These are phyloP conservation scores for Cuniculus paca DNA, from an alignment of 2,797 vertebrate species.

Conservation along the genomic window DNA sequence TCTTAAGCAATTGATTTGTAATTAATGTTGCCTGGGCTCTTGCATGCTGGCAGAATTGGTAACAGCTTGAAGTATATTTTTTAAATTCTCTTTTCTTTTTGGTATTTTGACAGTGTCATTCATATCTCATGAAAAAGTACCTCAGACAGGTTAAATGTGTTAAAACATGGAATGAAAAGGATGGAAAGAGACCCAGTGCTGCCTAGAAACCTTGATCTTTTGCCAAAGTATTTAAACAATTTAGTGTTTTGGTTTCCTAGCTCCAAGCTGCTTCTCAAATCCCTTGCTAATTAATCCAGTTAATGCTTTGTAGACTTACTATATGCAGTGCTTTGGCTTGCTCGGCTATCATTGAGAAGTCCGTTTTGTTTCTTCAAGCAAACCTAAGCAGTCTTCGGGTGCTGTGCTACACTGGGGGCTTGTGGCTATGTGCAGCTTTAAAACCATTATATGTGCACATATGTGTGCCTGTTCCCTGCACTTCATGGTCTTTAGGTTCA, in stretches of 20 bases:
- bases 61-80: slow-evolving; percentile 92
- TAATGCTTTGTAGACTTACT: slow-evolving; percentile 92
- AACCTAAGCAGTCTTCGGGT: slow-evolving; percentile 86
- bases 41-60: slow-evolving; percentile 90
- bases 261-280: slow-evolving; percentile 92
- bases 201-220: slow-evolving; percentile 92
- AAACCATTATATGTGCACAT: slow-evolving; percentile 51
- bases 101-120: slow-evolving; percentile 92
- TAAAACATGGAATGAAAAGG: slow-evolving; percentile 88
- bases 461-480: neutral
- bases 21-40: slow-evolving; percentile 91
- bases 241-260: slow-evolving; percentile 92
- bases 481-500: slow-evolving; percentile 38
- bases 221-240: slow-evolving; percentile 94
- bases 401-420: slow-evolving; percentile 89
- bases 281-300: slow-evolving; percentile 93
- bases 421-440: slow-evolving; percentile 90
- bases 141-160: slow-evolving; percentile 92
- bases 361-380: slow-evolving; percentile 88
- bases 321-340: slow-evolving; percentile 89
- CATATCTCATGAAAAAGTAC: slow-evolving; percentile 90
- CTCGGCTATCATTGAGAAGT: slow-evolving; percentile 85
- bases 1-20: slow-evolving; percentile 91
- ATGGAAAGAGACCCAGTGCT: slow-evolving; percentile 89
- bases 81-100: slow-evolving; percentile 89